These are phyloP conservation scores for Proisotoma minuta DNA, from an alignment of 2,888 invertebrate species.

Conservation along the genomic window DNA sequence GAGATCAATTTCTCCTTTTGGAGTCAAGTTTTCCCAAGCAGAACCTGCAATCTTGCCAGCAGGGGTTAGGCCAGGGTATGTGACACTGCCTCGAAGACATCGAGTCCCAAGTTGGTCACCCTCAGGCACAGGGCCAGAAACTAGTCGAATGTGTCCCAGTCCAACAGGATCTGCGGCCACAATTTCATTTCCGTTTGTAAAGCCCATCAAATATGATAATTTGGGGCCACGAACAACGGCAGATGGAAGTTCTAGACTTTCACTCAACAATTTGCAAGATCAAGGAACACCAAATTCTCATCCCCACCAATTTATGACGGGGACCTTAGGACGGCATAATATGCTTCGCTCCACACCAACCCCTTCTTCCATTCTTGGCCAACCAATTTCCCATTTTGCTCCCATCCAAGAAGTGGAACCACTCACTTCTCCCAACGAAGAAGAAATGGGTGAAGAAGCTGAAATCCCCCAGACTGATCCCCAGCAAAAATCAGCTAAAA, in stretches of 20 bases:
- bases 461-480: conserved; percentile 18
- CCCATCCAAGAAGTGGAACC: conserved; percentile 36
- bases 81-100: conserved; percentile 70
- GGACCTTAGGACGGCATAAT: conserved; percentile 21
- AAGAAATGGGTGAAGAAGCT: background rate
- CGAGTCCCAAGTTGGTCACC: conserved; percentile 68
- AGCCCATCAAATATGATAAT: conserved; percentile 76
- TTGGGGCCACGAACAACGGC: conserved; percentile 85
- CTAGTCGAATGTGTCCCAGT: conserved; percentile 28
- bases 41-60: conserved; percentile 62
- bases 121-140: conserved; percentile 49
- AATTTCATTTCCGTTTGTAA: conserved; percentile 49
- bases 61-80: conserved; percentile 70
- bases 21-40: conserved; percentile 60
- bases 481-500: conserved; percentile 24
- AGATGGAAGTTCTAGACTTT: conserved; percentile 80
- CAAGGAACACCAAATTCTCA: conserved; percentile 18
- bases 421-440: background rate
- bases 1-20: conserved; percentile 60
- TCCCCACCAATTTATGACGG: background rate
- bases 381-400: conserved; percentile 33
- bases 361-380: conserved; percentile 21
- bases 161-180: conserved; percentile 32
- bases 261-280: conserved; percentile 65
- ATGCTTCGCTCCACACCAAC: conserved; percentile 20